Conservation (phyloP, 2,113 vertebrate genomes). For the Alectura lathami region DNA sequence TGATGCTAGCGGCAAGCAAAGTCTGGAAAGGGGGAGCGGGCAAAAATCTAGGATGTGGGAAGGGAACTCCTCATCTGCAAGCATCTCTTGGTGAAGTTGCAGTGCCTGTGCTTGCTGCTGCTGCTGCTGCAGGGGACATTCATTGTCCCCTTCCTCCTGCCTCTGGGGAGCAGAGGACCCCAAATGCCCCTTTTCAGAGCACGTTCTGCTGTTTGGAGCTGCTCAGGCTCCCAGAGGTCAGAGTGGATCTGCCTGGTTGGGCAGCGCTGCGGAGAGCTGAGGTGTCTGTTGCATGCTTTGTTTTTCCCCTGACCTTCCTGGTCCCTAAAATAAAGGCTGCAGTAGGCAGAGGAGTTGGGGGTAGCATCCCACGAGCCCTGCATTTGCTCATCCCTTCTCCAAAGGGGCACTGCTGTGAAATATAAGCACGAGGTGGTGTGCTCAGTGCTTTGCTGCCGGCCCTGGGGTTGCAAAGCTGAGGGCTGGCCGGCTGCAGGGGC, state of each 20-base stretch:
- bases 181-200: not conserved
- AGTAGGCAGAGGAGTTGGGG: too few species aligned
- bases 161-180: not conserved
- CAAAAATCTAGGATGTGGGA: not conserved
- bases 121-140: not conserved
- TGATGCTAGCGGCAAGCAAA: not conserved
- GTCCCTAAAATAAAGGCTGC: too few species aligned
- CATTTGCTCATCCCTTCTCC: not conserved
- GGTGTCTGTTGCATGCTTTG: rapidly evolving
- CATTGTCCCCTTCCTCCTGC: not conserved
- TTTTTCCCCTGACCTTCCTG: not conserved
- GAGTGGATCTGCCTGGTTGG: not conserved
- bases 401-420: not conserved
- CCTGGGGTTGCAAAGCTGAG: not conserved
- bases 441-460: conserved; percentile 1
- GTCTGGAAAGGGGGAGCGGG: not conserved
- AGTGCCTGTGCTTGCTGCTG: not conserved
- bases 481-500: not conserved
- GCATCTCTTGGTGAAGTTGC: not conserved
- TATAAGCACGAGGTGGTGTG: not conserved
- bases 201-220: not conserved
- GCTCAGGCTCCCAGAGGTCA: not conserved
- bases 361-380: not conserved
- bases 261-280: rapidly evolving
- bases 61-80: not conserved